These are phyloP conservation scores for Drosophila sordidapex DNA, from an alignment of 2,888 invertebrate species.

Conservation along the genomic window DNA sequence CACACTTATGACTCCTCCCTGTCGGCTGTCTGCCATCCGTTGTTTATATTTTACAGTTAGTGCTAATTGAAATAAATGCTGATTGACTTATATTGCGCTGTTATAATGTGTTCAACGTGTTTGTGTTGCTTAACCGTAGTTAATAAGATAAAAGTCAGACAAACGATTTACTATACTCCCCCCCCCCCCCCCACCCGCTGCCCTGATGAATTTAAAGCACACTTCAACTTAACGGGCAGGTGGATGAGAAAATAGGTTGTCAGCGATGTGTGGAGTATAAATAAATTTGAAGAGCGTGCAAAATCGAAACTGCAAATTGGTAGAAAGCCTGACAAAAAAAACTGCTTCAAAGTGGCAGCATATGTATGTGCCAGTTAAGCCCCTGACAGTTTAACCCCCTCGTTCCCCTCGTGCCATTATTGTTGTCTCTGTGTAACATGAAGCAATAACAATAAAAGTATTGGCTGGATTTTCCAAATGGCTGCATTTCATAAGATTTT, in stretches of 20 bases:
- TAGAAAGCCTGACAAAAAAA: slow-evolving; percentile 65
- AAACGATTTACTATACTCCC: slow-evolving; percentile 61
- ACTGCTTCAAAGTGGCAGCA: slow-evolving; percentile 57
- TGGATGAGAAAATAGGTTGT: slow-evolving; percentile 2
- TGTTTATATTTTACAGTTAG: slow-evolving; percentile 48
- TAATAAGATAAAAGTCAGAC: slow-evolving; percentile 58
- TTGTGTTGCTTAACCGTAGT: slow-evolving; percentile 41
- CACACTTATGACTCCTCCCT: slow-evolving; percentile 32
- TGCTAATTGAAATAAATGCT: slow-evolving; percentile 75
- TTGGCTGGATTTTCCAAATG: slow-evolving; percentile 80
- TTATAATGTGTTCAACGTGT: slow-evolving; percentile 36
- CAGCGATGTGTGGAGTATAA: slow-evolving; percentile 28
- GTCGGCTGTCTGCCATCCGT: slow-evolving; percentile 17
- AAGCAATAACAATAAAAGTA: slow-evolving; percentile 80
- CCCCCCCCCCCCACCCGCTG: fast-evolving
- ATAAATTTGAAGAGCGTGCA: slow-evolving; percentile 56
- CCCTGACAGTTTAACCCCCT: slow-evolving; percentile 8
- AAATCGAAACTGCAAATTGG: slow-evolving; percentile 75
- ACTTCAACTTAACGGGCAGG: slow-evolving; percentile 1
- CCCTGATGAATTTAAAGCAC: slow-evolving; percentile 47
- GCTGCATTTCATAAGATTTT: slow-evolving; percentile 74
- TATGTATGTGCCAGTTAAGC: slow-evolving; percentile 57
- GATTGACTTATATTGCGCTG: slow-evolving; percentile 77
- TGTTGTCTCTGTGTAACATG: slow-evolving; percentile 53
- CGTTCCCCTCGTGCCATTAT: slow-evolving; percentile 22